phyloP scores from a whole-genome alignment of 2,113 vertebrate species.

The Chionodraco myersi region DNA sequence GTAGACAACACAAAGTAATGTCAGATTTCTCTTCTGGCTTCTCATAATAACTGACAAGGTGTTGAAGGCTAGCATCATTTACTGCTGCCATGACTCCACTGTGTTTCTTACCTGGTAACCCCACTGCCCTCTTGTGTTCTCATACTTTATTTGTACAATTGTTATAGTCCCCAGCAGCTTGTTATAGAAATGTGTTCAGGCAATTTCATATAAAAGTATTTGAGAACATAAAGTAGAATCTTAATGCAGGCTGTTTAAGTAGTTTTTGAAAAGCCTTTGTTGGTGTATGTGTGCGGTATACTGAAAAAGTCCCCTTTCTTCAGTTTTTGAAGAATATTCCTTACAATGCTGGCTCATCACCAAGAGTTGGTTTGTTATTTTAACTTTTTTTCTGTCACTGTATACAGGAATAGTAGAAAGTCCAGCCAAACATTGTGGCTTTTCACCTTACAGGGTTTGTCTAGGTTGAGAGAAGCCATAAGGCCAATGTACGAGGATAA shows the following conservation, averaged over 20 bases:
- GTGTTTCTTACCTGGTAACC: conserved; percentile 29
- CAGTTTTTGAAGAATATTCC: conserved; percentile 90
- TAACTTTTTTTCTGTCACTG: conserved; percentile 53
- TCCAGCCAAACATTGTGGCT: conserved; percentile 88
- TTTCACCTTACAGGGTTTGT: conserved; percentile 88
- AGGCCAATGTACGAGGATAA: conserved; percentile 87
- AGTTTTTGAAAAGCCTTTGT: too few species aligned
- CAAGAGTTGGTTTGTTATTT: conserved; percentile 81
- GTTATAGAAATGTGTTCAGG: conserved; percentile 23
- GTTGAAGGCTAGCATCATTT: conserved; percentile 78
- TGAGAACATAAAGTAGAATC: conserved; percentile 12
- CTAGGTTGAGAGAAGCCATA: conserved; percentile 87
- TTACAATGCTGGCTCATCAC: conserved; percentile 76
- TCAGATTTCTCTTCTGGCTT: conserved; percentile 78
- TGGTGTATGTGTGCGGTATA: background rate
- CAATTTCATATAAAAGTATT: background rate
- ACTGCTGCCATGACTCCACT: conserved; percentile 69
- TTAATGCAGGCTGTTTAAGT: background rate
- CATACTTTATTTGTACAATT: background rate
- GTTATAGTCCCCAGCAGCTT: conserved; percentile 46
- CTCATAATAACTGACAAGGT: conserved; percentile 82
- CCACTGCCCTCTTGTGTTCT: conserved; percentile 62
- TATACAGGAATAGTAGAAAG: conserved; percentile 86
- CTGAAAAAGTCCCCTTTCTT: conserved; percentile 72
- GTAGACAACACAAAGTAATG: conserved; percentile 77